Evolutionary conservation across 2,888 invertebrate genomes (phyloP), one percentile per base, ranked within the genome.

Genomic region (Gymnocheta viridis): DNA sequence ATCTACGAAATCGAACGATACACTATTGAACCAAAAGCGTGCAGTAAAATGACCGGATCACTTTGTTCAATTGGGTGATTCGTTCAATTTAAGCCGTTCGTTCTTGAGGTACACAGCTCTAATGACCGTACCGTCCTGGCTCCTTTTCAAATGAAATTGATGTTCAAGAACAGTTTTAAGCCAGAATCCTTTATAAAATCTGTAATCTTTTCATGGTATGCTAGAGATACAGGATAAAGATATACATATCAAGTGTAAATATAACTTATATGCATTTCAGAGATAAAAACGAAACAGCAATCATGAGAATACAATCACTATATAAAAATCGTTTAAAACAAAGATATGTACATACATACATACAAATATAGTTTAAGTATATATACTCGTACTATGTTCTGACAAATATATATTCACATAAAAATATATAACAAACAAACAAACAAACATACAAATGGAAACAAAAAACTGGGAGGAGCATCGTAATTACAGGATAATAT

Each of bases 401-500:
- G n/a, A 19, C n/a, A 56, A 19, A 51, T 35, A 38, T 38, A 41
- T 17, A 44, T 49, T 14, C 7, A 24, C 35, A 6, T 35, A 38
- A 14, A 41, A 3, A 38, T 17, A n/a, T 10, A 19, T 12, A 70
- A 22, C 17, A 24, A 19, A 9, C 41, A 51, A 41, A 17, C 9
- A 72, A 22, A 35, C 49, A 62, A n/a, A 32, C 19, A 38, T 29
- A 17, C 9, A 72, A 22, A 35, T 49, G 51, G 10, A 32, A 19
- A 38, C 22, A 60, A 56, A 62, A 82, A 86, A 82, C 84, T 86
- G 89, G 89, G 89, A 89, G 89, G 89, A 89, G 89, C 89, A 88
- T 87, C 85, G 84, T 69, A 56, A 78, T 79, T 62, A 67, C 88
- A 89, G 89, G 90, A 91, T 89, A 90, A 89, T 88, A 90, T 77